These are phyloP conservation scores for Notospermus geniculatus DNA, from an alignment of 1,140 invertebrate genomes.

Conservation along the genomic window DNA sequence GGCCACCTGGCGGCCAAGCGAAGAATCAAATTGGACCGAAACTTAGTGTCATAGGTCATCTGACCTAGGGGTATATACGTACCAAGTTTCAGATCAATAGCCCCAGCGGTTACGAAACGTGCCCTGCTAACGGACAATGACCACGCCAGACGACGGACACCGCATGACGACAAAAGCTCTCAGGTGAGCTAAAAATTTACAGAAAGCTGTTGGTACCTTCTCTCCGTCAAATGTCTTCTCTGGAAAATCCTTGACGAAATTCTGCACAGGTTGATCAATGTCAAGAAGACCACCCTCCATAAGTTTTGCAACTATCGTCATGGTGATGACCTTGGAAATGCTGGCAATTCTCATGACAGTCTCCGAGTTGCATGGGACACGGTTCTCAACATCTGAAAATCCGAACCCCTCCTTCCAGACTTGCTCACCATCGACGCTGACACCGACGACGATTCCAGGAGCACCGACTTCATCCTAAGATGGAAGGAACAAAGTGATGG, in stretches of 20 bases:
- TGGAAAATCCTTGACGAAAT: slow-evolving; percentile 61
- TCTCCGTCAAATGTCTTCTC: slow-evolving; percentile 53
- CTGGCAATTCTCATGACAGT: slow-evolving; percentile 67
- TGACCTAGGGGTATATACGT: no score
- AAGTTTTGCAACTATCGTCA: slow-evolving; percentile 60
- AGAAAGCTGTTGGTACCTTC: slow-evolving; percentile 34
- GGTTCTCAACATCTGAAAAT: slow-evolving; percentile 64
- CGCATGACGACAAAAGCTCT: no score
- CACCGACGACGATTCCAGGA: slow-evolving; percentile 62
- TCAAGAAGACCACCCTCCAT: slow-evolving; percentile 62
- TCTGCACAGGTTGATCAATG: slow-evolving; percentile 62
- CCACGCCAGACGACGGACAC: no score
- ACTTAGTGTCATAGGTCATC: no score
- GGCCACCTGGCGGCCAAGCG: no score
- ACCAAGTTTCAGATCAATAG: no score
- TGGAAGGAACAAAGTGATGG: no score
- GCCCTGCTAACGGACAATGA: no score
- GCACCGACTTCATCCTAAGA: slow-evolving; percentile 54
- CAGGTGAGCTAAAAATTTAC: no score
- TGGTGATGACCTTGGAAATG: slow-evolving; percentile 66
- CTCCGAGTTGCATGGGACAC: slow-evolving; percentile 55
- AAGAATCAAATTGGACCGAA: no score
- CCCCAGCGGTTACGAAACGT: no score
- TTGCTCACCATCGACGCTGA: slow-evolving; percentile 60
- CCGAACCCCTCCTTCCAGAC: slow-evolving; percentile 62